phyloP scores from a whole-genome alignment of 2,113 vertebrate species.

The Caracal caracal region DNA sequence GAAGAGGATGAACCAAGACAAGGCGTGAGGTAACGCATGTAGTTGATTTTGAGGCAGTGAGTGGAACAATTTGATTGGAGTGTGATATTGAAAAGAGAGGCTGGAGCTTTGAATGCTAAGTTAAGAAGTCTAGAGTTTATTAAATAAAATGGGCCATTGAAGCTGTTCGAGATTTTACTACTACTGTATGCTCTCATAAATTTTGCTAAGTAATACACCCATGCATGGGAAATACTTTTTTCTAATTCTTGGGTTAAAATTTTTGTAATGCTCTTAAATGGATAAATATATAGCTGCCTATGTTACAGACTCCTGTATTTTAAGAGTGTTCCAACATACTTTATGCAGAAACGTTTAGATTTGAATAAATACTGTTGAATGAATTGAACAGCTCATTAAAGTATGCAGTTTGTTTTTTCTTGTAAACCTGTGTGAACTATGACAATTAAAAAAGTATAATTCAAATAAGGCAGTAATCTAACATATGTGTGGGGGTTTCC shows the following conservation, averaged over 20 bases:
- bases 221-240: neutral
- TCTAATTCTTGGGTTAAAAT: slow-evolving; percentile 38
- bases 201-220: neutral
- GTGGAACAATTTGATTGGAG: neutral
- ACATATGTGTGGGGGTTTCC: slow-evolving; percentile 46
- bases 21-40: neutral
- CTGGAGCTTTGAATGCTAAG: neutral
- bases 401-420: slow-evolving; percentile 24
- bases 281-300: neutral
- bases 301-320: neutral
- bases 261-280: slow-evolving; percentile 13
- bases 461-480: slow-evolving; percentile 13
- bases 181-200: neutral
- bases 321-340: neutral
- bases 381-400: slow-evolving; percentile 5
- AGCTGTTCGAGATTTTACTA: neutral
- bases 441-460: slow-evolving; percentile 48
- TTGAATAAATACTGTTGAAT: slow-evolving; percentile 40
- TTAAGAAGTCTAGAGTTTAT: neutral
- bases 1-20: neutral
- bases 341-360: slow-evolving; percentile 3
- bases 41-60: neutral
- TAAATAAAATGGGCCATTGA: neutral
- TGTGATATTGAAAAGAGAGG: neutral
- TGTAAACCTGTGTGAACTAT: slow-evolving; percentile 30